Evolutionary conservation across 2,888 invertebrate species (phyloP), one percentile per base, ranked within the genome.

Genomic region (Axea sp.): DNA sequence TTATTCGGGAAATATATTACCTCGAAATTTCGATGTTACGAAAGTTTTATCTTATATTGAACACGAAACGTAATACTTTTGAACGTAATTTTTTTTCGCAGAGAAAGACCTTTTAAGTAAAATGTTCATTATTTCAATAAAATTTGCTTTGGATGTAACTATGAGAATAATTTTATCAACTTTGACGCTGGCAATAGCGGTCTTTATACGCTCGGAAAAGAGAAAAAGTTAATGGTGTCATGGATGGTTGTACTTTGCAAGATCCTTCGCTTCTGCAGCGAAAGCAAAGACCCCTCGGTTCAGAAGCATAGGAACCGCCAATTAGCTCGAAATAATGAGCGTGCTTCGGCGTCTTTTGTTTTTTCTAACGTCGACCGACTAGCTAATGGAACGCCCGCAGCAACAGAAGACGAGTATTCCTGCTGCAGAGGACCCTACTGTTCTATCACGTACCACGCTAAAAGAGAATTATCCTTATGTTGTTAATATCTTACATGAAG

Each of bases 311-410:
- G 84, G 84, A 81, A 86, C 85, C 86, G 86, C 86, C 87, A 87
- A 87, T 87, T 87, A 87, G 87, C 85, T 87, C 82, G 82, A 86
- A 87, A 87, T 87, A 87, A 87, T 87, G 86, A 87, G 86, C 84
- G 85, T 82, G 83, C 85, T 84, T 86, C 84, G 83, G 84, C 83
- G 81, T 83, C 83, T 85, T 86, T 85, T 86, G 83, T 85, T 86
- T 85, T 84, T 82, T 81, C 81, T 82, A 81, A 79, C 79, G 78
- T 82, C 81, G 80, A 78, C 80, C 81, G 79, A 80, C 79, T 82
- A 78, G 81, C 81, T 80, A 81, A 80, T 81, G 79, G 81, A 81
- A 78, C 79, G 83, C 82, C 82, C 75, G 69, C 76, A 77, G 83
- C 82, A 77, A 79, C 75, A 77, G 75, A 78, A 75, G 49, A 67